Evolutionary conservation across 2,113 vertebrate species (phyloP).

Genomic region (Erythrocercus mccallii): DNA sequence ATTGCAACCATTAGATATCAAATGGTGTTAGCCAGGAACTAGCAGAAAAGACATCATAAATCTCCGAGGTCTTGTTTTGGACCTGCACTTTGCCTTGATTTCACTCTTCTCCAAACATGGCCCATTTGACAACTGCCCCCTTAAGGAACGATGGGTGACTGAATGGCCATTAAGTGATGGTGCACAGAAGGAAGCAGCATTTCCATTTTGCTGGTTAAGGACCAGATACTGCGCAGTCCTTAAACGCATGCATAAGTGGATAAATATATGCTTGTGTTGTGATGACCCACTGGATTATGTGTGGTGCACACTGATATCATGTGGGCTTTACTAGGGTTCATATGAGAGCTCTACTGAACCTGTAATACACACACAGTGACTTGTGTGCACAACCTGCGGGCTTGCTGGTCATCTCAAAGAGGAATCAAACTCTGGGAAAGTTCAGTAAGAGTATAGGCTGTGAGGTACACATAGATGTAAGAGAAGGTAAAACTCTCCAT

Average conservation of each 20-base stretch:
- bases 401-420: background rate
- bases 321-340: background rate
- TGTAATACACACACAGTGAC: accelerated
- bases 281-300: background rate
- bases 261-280: background rate
- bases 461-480: background rate
- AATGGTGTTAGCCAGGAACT: background rate
- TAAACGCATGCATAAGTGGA: background rate
- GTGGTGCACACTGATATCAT: background rate
- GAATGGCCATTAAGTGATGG: accelerated
- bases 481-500: background rate
- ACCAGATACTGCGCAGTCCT: background rate
- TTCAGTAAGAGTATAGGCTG: background rate
- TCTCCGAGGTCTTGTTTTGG: background rate
- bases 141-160: background rate
- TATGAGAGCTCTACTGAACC: background rate
- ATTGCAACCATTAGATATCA: background rate
- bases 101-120: accelerated
- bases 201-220: background rate
- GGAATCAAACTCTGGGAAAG: background rate
- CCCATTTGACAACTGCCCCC: background rate
- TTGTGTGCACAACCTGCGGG: accelerated
- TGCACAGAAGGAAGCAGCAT: background rate
- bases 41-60: background rate
- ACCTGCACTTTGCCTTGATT: background rate